These are phyloP conservation scores for Syrmaticus mikado DNA, from an alignment of 2,113 vertebrate genomes.

Conservation along the genomic window DNA sequence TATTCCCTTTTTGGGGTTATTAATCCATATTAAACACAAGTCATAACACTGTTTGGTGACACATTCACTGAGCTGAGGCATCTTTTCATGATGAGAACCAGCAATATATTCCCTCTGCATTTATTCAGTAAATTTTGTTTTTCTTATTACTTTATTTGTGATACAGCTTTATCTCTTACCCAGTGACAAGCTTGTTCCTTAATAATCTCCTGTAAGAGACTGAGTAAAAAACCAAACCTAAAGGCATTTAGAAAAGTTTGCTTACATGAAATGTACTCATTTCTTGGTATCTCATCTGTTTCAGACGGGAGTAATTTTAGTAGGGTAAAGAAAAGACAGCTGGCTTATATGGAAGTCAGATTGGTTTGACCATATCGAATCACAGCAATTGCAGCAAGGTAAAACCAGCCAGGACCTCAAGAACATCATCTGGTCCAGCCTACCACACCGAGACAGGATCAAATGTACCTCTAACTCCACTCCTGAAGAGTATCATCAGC, in stretches of 20 bases:
- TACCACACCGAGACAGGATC: background rate
- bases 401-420: constrained; percentile 9
- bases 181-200: constrained; percentile 58
- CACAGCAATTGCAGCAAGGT: background rate
- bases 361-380: constrained; percentile 16
- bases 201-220: constrained; percentile 59
- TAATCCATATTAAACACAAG: constrained; percentile 62
- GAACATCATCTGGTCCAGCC: background rate
- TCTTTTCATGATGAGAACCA: constrained; percentile 56
- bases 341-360: background rate
- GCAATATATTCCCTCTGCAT: constrained; percentile 50
- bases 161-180: constrained; percentile 56
- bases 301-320: constrained; percentile 27
- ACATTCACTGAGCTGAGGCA: constrained; percentile 44
- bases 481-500: background rate
- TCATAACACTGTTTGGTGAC: constrained; percentile 43
- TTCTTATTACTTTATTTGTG: constrained; percentile 60
- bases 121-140: constrained; percentile 55
- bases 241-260: constrained; percentile 45
- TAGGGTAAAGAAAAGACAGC: background rate
- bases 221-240: constrained; percentile 22
- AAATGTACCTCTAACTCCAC: background rate
- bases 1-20: constrained; percentile 34
- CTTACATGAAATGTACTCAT: constrained; percentile 38
- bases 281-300: constrained; percentile 46